These are phyloP conservation scores for Phortica okadai DNA, from an alignment of 2,888 invertebrate species.

Conservation along the genomic window DNA sequence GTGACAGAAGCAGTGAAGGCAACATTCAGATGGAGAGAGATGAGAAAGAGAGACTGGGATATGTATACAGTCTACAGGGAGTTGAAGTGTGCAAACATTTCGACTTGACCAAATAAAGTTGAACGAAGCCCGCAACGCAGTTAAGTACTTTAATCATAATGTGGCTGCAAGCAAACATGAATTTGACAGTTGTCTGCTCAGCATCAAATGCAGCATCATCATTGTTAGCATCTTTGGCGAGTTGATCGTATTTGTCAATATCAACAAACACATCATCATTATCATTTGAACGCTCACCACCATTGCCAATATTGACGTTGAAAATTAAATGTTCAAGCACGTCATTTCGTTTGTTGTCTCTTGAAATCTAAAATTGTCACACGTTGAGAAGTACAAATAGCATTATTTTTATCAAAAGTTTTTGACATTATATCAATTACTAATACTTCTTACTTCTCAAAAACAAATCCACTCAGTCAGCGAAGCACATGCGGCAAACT, in stretches of 20 bases:
- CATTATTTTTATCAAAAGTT: background rate
- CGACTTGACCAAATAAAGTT: background rate
- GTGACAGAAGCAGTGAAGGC: background rate
- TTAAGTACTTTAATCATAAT: background rate
- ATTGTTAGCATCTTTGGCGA: background rate
- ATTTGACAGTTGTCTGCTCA: background rate
- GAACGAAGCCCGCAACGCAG: background rate
- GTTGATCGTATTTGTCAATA: background rate
- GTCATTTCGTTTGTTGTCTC: background rate
- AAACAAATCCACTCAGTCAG: too few species aligned
- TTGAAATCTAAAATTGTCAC: background rate
- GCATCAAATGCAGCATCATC: background rate
- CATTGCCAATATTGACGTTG: conserved; percentile 25
- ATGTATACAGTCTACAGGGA: too few species aligned
- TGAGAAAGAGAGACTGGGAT: too few species aligned
- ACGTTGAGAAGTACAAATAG: background rate
- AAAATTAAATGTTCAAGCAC: conserved; percentile 16
- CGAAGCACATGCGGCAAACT: too few species aligned
- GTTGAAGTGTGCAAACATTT: background rate
- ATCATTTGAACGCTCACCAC: background rate
- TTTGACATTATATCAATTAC: conserved; percentile 8
- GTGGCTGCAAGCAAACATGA: background rate
- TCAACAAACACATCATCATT: background rate
- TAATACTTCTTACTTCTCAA: background rate
- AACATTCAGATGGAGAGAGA: background rate